Evolutionary conservation across 2,113 vertebrate genomes (phyloP), one percentile per base, ranked within the genome.

Genomic region (Noctilio leporinus): DNA sequence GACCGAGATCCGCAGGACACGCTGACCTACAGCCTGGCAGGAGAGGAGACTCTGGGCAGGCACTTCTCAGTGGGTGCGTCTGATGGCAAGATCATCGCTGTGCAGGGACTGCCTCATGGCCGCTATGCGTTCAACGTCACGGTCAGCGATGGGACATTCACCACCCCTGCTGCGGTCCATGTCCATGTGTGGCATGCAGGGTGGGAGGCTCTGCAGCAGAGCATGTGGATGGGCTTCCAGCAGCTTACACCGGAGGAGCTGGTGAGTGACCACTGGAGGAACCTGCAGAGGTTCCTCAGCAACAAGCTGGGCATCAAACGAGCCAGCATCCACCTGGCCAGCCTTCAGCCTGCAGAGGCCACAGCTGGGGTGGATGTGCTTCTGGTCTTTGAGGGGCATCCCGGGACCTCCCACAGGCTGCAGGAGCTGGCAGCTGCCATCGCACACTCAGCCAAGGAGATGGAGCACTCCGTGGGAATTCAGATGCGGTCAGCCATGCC

Each of bases 1-100:
- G 99, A 99, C 97, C 98, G 98, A 95, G 99, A 99, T 94, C 99
- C 98, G 3, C 99, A 99, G 4, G 99, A 99, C 67, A 97, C 98
- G 0, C 97, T 99, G 75, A 95, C 97, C 76, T 99, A 99, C 96
- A 97, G 96, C 28, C 96, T 99, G 97, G 97, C 97, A 8, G 98
- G 97, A 9, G 97, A 98, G 38, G 95, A 49, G 45, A 98, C 97
- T 0, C 86, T 75, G 1, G 96, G 95, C 10, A 95, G 94, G 0
- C 96, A 92, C 1, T 99, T 99, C 97, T 99, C 99, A 0, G 98
- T 99, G 0, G 99, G 99, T 3, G 5, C 86, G 1, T 30, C 97
- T 0, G 99, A 99, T 5, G 99, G 99, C 5, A 99, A 99, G 87
- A 98, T 99, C 45, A 98, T 99, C 53, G 99, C 99, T 0, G 96